Evolutionary conservation across 2,113 vertebrate species (phyloP), one percentile per base, ranked within the genome.

Genomic region (Laticauda colubrina): DNA sequence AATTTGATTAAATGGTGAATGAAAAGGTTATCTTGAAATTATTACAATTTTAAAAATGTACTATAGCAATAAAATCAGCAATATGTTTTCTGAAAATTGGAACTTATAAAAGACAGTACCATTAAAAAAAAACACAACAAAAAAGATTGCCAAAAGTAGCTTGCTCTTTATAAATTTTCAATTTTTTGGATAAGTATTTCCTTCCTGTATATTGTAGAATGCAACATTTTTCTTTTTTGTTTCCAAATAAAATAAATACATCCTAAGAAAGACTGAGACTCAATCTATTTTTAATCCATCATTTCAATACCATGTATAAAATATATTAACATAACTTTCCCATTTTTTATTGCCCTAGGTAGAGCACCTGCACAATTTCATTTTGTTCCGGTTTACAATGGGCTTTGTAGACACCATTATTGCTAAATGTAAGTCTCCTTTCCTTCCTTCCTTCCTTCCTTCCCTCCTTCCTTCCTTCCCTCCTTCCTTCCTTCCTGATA

Each of bases 351-450:
- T 93, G 91, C 92, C 86, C 55, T 94, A 99, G 99, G 99, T 99
- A 95, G 98, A 99, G 59, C 99, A 99, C 88, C 96, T 99, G 89
- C 99, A 99, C 96, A 99, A 98, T 94, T 99, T 99, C 96, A 99
- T 99, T 96, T 98, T 99, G 96, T 99, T 99, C 95, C 98, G 99
- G 26, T 99, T 99, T 97, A 98, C 99, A 53, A 99, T 99, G 99
- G 99, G 99, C n/a, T 99, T 99, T 96, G 97, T 99, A 94, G 99
- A 99, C 96, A 99, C 97, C 92, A 98, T 99, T 85, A 98, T 99
- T 95, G 99, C 99, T 95, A 99, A 99, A 98, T 99, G 99, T 99
- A 98, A 99, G 99, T 97, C 39, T 94, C 20, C n/a, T 81, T n/a
- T 34, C 69, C 2, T 5, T 34, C 64, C 64, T 2, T 15, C 64